Evolutionary conservation across 2,113 vertebrate species (phyloP).

Genomic region (Pelvicachromis taeniatus): DNA sequence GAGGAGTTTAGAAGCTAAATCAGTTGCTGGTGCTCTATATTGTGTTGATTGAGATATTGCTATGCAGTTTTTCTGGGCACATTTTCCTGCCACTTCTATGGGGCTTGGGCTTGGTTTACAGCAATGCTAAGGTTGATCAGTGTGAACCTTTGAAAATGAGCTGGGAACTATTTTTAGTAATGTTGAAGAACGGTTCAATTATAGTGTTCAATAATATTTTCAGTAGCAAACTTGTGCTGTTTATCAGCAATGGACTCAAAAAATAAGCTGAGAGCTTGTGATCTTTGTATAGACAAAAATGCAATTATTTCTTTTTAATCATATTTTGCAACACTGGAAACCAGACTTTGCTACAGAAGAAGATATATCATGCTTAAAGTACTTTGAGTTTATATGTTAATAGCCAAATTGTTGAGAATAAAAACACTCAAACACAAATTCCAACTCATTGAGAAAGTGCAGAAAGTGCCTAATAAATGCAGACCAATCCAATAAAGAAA

Average conservation of each 20-base stretch:
- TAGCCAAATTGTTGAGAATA: not conserved
- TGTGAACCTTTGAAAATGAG: too few relatives aligned
- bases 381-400: not conserved
- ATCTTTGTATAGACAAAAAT: not conserved
- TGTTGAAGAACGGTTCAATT: not conserved
- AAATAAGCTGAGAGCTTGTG: too few relatives aligned
- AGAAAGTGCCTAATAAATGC: not conserved
- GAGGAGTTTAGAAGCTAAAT: not conserved
- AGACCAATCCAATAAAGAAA: not conserved
- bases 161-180: not conserved
- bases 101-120: not conserved
- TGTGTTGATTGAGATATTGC: not conserved
- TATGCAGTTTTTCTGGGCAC: not conserved
- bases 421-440: not conserved
- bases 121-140: not conserved
- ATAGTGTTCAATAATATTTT: not conserved
- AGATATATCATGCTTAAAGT: not conserved
- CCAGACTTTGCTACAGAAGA: not conserved
- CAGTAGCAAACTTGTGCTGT: not conserved
- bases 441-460: not conserved
- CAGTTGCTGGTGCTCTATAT: not conserved
- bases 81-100: not conserved
- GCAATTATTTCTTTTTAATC: not conserved
- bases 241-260: not conserved
- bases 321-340: not conserved